Percentiles rank a stretch among this genome's conserved stretches.
phyloP scores from a whole-genome alignment of 2,888 invertebrate species.

The Coleophora deauratella region DNA sequence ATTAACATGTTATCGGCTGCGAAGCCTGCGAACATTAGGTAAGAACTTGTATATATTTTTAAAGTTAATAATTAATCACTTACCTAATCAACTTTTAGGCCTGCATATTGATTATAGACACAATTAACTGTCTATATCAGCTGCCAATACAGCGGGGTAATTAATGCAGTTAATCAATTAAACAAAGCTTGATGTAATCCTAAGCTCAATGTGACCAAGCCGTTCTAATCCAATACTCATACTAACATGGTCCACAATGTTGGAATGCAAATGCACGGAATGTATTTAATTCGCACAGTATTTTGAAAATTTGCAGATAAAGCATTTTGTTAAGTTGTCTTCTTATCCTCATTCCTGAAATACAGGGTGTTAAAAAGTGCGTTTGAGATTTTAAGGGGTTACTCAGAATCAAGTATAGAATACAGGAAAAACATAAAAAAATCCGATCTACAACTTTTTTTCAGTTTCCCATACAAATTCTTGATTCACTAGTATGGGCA shows the following conservation, averaged over 20 bases:
- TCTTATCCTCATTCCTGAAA: too few relatives aligned
- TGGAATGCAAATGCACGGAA: conserved; percentile 60
- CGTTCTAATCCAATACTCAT: conserved; percentile 45
- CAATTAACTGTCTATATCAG: too few relatives aligned
- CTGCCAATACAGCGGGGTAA: not conserved
- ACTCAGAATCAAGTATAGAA: too few relatives aligned
- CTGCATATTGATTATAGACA: too few relatives aligned
- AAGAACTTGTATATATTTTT: not conserved
- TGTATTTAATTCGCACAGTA: conserved; percentile 39
- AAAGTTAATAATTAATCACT: not conserved
- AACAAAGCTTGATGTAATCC: too few relatives aligned
- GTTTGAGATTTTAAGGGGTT: too few relatives aligned
- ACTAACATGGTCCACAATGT: conserved; percentile 29
- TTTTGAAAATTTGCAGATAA: conserved; percentile 23
- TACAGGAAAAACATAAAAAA: too few relatives aligned
- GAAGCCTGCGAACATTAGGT: not conserved
- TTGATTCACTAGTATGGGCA: too few relatives aligned
- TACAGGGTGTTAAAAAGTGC: too few relatives aligned
- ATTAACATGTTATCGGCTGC: conserved; percentile 17
- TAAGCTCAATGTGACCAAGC: conserved; percentile 24
- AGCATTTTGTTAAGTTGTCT: not conserved
- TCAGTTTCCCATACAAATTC: too few relatives aligned
- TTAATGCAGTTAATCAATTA: not conserved
- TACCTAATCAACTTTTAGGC: too few relatives aligned
- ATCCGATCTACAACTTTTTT: too few relatives aligned